Percentiles rank a stretch among this genome's conserved stretches.
Conservation (phyloP, 2,113 vertebrate species). For the Nymphicus hollandicus region DNA sequence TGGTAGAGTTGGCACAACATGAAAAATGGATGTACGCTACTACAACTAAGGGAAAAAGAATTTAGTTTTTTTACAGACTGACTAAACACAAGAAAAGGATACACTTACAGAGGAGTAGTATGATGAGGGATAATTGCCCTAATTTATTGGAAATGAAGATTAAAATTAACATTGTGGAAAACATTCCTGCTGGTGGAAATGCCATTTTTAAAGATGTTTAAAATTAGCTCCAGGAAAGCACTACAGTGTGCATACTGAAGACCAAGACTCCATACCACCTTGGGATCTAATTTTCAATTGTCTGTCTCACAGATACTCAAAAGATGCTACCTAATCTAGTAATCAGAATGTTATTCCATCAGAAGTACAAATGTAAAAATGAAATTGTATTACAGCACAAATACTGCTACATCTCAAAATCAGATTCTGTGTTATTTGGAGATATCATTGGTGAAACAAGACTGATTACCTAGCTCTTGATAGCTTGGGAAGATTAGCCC, state of each 20-base stretch:
- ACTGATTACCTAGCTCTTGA: conserved; percentile 19
- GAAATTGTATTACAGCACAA: background rate
- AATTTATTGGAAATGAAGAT: background rate
- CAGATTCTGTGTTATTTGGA: background rate
- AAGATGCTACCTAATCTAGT: background rate
- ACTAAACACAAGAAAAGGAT: background rate
- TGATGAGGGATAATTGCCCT: background rate
- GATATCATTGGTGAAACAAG: conserved; percentile 1
- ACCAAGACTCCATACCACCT: background rate
- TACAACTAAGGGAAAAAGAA: background rate
- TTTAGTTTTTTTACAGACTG: background rate
- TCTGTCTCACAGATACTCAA: background rate
- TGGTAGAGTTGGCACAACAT: background rate
- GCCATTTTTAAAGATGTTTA: background rate
- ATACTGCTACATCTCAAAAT: background rate
- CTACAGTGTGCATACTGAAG: background rate
- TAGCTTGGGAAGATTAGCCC: background rate
- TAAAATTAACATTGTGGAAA: background rate
- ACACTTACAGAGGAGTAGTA: background rate
- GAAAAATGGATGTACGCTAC: background rate
- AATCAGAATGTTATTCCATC: background rate
- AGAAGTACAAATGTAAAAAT: background rate
- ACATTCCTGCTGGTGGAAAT: background rate
- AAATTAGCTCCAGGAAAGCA: background rate
- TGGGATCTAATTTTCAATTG: background rate